These are phyloP conservation scores for Phaenicophaeus curvirostris DNA, from an alignment of 2,797 vertebrate genomes.

Conservation along the genomic window DNA sequence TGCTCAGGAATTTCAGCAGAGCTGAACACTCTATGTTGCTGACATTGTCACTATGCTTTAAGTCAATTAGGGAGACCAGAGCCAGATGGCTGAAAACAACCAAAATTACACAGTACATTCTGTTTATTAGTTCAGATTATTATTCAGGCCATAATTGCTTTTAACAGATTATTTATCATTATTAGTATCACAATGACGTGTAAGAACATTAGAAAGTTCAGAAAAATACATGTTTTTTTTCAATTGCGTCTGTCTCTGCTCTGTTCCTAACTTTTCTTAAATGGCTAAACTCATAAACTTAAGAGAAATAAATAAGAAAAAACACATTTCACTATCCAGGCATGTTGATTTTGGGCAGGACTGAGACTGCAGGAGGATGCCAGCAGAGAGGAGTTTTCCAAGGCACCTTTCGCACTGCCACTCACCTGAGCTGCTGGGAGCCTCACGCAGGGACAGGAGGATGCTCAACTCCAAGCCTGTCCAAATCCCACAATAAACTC, in stretches of 20 bases:
- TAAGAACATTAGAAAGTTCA: neutral
- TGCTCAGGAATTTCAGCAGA: neutral
- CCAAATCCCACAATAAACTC: neutral
- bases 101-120: constrained; percentile 70
- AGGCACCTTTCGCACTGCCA: neutral
- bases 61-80: constrained; percentile 72
- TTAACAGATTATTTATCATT: constrained; percentile 60
- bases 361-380: neutral
- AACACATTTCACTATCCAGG: neutral
- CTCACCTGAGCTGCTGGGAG: neutral
- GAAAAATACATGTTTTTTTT: constrained; percentile 10
- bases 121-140: constrained; percentile 67
- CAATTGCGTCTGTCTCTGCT: neutral
- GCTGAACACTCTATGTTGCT: neutral
- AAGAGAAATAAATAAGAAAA: neutral
- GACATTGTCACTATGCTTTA: constrained; percentile 50
- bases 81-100: constrained; percentile 78
- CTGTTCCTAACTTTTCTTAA: neutral
- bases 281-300: neutral
- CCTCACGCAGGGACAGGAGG: neutral
- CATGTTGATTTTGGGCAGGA: neutral
- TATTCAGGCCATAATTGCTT: constrained; percentile 64
- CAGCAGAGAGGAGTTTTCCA: neutral
- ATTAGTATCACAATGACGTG: constrained; percentile 32
- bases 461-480: neutral